phyloP scores from a whole-genome alignment of 2,113 vertebrate species.

The Vulpes vulpes region DNA sequence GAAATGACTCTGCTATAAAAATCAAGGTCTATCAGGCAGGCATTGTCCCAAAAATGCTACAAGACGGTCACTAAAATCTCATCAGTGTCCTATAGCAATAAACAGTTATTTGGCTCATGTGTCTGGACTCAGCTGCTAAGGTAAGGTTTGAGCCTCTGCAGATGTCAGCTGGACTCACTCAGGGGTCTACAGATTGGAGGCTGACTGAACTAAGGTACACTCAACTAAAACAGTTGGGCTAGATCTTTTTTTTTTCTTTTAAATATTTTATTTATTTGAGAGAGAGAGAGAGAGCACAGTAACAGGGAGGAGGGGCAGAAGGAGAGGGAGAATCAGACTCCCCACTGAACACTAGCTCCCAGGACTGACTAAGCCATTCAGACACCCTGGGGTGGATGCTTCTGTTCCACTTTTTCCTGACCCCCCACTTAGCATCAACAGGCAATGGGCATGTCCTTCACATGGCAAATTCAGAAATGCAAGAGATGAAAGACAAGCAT shows the following conservation, averaged over 20 bases:
- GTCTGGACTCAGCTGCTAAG: neutral
- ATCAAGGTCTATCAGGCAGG: neutral
- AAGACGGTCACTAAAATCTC: neutral
- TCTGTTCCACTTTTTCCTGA: neutral
- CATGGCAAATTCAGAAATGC: neutral
- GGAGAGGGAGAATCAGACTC: too few species aligned
- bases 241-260: too few species aligned
- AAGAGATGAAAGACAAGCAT: neutral
- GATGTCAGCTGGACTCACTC: neutral
- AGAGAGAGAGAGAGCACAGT: too few species aligned
- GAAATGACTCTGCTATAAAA: neutral
- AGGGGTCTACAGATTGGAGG: neutral
- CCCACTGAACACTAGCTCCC: too few species aligned
- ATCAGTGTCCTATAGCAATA: neutral
- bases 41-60: neutral
- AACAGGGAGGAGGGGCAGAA: too few species aligned
- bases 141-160: neutral
- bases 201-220: neutral
- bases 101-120: neutral
- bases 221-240: neutral
- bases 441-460: neutral
- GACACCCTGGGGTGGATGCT: too few species aligned
- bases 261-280: too few species aligned
- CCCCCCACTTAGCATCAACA: neutral
- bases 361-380: too few species aligned